Percentiles rank a stretch among this genome's conserved stretches.
These are phyloP conservation scores for Naja naja DNA, from an alignment of 2,113 vertebrate genomes.

Conservation along the genomic window DNA sequence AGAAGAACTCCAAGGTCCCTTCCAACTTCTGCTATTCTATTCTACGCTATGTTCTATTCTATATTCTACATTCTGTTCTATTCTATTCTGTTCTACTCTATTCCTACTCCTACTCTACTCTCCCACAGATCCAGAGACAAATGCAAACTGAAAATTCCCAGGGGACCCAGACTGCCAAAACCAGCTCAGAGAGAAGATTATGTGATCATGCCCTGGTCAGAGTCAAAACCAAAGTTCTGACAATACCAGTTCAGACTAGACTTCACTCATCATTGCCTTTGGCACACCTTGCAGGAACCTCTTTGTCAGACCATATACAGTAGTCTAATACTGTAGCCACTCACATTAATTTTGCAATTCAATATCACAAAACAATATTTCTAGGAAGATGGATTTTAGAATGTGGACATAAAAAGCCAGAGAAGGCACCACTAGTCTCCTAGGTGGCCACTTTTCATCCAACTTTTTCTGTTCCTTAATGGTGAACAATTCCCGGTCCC, in stretches of 20 bases:
- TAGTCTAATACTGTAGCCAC: background rate
- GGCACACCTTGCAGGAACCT: background rate
- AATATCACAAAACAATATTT: background rate
- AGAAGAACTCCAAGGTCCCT: no score
- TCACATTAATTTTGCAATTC: background rate
- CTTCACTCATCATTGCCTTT: constrained; percentile 77
- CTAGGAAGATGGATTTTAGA: background rate
- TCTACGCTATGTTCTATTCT: no score
- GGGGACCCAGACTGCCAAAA: constrained; percentile 21
- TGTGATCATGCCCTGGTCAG: constrained; percentile 75
- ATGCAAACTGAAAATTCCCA: background rate
- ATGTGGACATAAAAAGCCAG: background rate
- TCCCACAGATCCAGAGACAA: background rate
- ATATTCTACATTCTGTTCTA: no score
- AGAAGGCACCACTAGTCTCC: background rate
- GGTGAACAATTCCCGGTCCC: background rate
- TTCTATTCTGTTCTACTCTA: no score
- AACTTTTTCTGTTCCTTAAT: background rate
- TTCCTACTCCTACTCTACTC: no score
- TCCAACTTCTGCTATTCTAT: no score
- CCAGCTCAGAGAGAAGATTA: constrained; percentile 84
- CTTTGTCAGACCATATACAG: background rate
- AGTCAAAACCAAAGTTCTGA: constrained; percentile 54
- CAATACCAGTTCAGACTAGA: constrained; percentile 78
- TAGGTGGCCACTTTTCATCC: background rate